phyloP scores from a whole-genome alignment of 2,113 vertebrate species.

The Hippocampus abdominalis region DNA sequence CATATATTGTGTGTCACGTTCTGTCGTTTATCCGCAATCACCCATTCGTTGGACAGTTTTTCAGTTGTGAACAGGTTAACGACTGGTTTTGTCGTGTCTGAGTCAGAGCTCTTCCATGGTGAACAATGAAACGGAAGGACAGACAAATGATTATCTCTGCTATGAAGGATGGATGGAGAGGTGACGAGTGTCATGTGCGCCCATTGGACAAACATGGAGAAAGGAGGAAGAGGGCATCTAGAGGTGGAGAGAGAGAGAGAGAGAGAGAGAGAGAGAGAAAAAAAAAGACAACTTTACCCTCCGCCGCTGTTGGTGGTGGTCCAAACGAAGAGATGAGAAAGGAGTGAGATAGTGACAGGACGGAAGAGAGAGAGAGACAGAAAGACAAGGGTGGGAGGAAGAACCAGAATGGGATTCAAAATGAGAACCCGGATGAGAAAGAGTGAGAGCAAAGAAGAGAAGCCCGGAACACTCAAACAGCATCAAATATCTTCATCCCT shows the following conservation, averaged over 20 bases:
- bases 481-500: constrained; percentile 2
- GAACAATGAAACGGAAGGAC: constrained; percentile 41
- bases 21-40: not conserved
- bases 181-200: not conserved
- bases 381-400: constrained; percentile 46
- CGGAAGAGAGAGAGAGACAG: constrained; percentile 20
- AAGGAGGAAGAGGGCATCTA: constrained; percentile 44
- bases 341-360: constrained; percentile 59
- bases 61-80: constrained; percentile 4
- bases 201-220: constrained; percentile 7
- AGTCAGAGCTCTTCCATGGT: constrained; percentile 53
- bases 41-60: constrained; percentile 4
- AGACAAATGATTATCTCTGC: constrained; percentile 41
- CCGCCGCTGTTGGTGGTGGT: constrained; percentile 66
- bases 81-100: constrained; percentile 30
- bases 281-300: constrained; percentile 71
- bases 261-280: constrained; percentile 40
- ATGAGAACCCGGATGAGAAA: constrained; percentile 41
- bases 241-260: not conserved
- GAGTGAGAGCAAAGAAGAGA: constrained; percentile 61
- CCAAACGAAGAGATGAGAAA: constrained; percentile 67
- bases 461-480: constrained; percentile 22
- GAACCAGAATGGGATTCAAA: constrained; percentile 44
- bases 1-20: not conserved
- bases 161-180: constrained; percentile 29